These are phyloP conservation scores for Rhingia campestris DNA, from an alignment of 2,888 invertebrate genomes.

Conservation along the genomic window DNA sequence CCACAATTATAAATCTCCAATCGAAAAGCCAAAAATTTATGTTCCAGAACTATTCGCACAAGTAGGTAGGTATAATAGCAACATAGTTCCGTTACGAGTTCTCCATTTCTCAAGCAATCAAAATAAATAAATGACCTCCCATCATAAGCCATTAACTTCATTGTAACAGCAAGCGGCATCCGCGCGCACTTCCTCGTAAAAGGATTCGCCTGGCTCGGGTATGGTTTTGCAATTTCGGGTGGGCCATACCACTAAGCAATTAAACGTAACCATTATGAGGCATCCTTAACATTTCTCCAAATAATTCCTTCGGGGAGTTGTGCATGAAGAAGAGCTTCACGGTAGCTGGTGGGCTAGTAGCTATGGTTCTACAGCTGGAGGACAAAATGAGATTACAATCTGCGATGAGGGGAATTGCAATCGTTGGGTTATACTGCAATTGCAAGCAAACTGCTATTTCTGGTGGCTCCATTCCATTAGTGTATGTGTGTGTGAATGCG, in stretches of 20 bases:
- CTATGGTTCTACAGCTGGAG: no score
- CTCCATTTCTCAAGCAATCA: slow-evolving; percentile 64
- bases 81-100: slow-evolving; percentile 45
- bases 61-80: slow-evolving; percentile 1
- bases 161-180: slow-evolving; percentile 43
- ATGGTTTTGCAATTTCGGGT: slow-evolving; percentile 48
- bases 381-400: slow-evolving; percentile 47
- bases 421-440: slow-evolving; percentile 50
- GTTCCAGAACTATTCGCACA: slow-evolving; percentile 40
- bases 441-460: slow-evolving; percentile 19
- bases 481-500: slow-evolving; percentile 16
- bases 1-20: slow-evolving; percentile 52
- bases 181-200: slow-evolving; percentile 30
- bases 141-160: slow-evolving; percentile 72
- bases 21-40: slow-evolving; percentile 65
- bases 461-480: not conserved
- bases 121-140: slow-evolving; percentile 68
- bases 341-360: no score
- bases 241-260: slow-evolving; percentile 61
- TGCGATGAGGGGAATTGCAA: slow-evolving; percentile 48
- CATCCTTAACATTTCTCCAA: slow-evolving; percentile 58
- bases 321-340: not conserved
- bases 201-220: slow-evolving; percentile 4
- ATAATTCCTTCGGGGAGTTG: slow-evolving; percentile 40
- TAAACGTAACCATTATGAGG: slow-evolving; percentile 69